Evolutionary conservation across 1,140 invertebrate genomes (phyloP).

Genomic region (Episyrphus balteatus): DNA sequence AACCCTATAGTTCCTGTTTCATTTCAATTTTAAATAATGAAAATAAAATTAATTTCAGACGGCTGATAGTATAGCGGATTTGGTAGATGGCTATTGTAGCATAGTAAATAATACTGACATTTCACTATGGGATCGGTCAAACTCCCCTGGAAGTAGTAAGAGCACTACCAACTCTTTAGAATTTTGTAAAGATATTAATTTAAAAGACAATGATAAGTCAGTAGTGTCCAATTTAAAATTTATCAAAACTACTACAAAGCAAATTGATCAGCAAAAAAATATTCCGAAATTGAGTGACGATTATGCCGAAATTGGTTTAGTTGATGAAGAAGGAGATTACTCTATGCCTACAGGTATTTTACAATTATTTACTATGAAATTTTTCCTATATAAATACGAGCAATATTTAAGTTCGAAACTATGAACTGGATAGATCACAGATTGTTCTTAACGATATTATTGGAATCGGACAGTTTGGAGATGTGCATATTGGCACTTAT

Average conservation of each 20-base stretch:
- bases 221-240: no score
- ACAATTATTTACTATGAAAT: constrained; percentile 3
- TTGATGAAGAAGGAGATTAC: constrained; percentile 88
- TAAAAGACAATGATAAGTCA: no score
- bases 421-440: constrained; percentile 75
- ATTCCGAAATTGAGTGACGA: constrained; percentile 53
- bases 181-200: no score
- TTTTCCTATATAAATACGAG: neutral
- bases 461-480: constrained; percentile 96
- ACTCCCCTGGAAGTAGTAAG: neutral
- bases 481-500: constrained; percentile 82
- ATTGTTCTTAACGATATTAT: constrained; percentile 88
- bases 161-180: constrained; percentile 6
- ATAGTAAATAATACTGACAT: constrained; percentile 55
- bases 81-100: constrained; percentile 94
- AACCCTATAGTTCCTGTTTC: no score
- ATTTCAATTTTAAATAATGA: no score
- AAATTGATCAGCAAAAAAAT: neutral
- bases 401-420: constrained; percentile 66
- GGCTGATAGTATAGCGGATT: constrained; percentile 91
- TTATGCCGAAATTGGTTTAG: constrained; percentile 74
- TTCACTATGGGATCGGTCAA: constrained; percentile 74
- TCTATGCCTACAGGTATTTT: constrained; percentile 79
- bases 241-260: neutral
- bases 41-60: constrained; percentile 37